A percentile compares a stretch with the other conserved stretches of the same genome.
These are phyloP conservation scores for Marronus borbonicus DNA, from an alignment of 2,888 invertebrate species.

Conservation along the genomic window DNA sequence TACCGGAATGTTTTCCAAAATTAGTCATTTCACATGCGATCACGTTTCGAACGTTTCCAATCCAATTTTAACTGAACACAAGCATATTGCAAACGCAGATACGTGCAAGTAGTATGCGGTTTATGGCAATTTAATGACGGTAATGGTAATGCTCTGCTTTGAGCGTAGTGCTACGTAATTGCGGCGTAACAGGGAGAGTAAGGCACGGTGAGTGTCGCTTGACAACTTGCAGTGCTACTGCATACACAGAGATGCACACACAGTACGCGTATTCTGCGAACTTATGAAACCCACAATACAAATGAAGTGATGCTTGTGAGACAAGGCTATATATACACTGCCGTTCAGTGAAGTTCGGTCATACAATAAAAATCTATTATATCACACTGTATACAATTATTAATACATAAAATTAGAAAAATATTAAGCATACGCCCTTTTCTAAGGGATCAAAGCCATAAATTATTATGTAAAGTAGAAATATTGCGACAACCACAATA, in stretches of 20 bases:
- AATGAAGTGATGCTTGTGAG: conserved; percentile 6
- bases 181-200: neutral
- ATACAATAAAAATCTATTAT: too few species aligned
- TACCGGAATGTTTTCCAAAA: too few species aligned
- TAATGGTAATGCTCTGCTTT: conserved; percentile 13
- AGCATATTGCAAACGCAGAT: neutral
- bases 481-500: too few species aligned
- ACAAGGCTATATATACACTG: neutral
- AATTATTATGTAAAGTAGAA: too few species aligned
- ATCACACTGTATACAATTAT: too few species aligned
- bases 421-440: too few species aligned
- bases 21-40: too few species aligned
- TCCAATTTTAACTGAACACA: neutral
- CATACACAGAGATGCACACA: neutral
- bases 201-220: neutral
- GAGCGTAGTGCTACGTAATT: neutral
- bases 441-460: too few species aligned
- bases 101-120: neutral
- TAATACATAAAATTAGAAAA: too few species aligned
- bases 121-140: neutral
- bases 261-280: neutral
- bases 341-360: too few species aligned
- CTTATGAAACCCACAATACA: conserved; percentile 25
- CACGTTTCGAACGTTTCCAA: too few species aligned
- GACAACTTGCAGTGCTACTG: neutral